A percentile compares a stretch with the other conserved stretches of the same genome.
Conservation (phyloP, 2,113 vertebrate genomes). For the Chionis minor region DNA sequence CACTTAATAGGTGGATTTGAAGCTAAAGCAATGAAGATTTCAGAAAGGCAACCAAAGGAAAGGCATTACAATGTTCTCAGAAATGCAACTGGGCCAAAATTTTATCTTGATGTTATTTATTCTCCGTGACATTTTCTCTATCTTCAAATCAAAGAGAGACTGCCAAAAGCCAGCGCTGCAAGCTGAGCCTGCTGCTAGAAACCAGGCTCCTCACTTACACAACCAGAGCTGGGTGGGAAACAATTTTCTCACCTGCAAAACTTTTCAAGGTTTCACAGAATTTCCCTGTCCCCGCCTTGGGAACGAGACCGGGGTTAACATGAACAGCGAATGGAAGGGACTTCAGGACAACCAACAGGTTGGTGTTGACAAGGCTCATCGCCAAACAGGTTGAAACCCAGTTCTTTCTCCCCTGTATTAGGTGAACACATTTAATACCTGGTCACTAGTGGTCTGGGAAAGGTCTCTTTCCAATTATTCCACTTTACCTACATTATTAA, state of each 20-base stretch:
- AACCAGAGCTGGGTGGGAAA: neutral
- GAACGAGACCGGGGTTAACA: neutral
- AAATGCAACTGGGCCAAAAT: neutral
- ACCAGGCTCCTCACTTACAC: neutral
- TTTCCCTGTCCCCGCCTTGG: neutral
- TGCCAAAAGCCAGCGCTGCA: neutral
- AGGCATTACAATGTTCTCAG: neutral
- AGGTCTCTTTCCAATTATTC: neutral
- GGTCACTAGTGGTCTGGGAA: neutral
- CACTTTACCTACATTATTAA: neutral
- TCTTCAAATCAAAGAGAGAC: neutral
- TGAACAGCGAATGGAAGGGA: neutral
- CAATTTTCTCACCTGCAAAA: neutral
- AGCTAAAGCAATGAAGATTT: neutral
- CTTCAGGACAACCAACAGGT: neutral
- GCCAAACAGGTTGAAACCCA: neutral
- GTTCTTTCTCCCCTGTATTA: neutral
- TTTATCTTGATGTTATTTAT: constrained; percentile 19
- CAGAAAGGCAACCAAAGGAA: neutral
- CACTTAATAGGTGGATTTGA: neutral
- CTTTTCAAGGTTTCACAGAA: neutral
- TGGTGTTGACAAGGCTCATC: neutral
- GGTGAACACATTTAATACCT: neutral
- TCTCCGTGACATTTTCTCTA: constrained; percentile 5
- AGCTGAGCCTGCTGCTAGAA: neutral